Percentiles rank a stretch among this genome's conserved stretches.
phyloP scores from a whole-genome alignment of 1,140 invertebrate genomes.

The Panagrolaimus sp. region DNA sequence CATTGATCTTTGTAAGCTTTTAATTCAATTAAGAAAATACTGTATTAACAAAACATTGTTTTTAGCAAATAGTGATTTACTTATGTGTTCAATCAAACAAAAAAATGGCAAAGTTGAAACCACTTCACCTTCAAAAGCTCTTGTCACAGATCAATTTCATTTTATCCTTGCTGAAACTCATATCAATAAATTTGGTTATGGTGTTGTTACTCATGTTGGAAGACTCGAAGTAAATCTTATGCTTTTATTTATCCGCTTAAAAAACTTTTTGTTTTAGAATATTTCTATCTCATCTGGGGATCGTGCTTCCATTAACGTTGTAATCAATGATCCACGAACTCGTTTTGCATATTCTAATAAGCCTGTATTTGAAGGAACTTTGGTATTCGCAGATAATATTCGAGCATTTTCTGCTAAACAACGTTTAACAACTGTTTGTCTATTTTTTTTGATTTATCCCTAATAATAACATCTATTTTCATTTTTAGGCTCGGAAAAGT shows the following conservation, averaged over 20 bases:
- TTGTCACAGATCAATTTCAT: constrained; percentile 88
- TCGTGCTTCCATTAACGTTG: constrained; percentile 73
- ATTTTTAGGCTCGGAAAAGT: constrained; percentile 72
- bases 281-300: constrained; percentile 90
- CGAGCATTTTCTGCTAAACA: constrained; percentile 73
- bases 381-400: constrained; percentile 97
- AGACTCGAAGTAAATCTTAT: constrained; percentile 63
- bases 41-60: constrained; percentile 43
- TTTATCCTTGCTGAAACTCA: constrained; percentile 94
- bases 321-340: neutral
- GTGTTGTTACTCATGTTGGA: constrained; percentile 84
- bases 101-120: constrained; percentile 74
- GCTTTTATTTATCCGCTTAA: constrained; percentile 14
- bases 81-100: constrained; percentile 80
- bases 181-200: constrained; percentile 83
- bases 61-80: constrained; percentile 90
- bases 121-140: constrained; percentile 72
- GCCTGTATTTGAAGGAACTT: constrained; percentile 76
- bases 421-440: constrained; percentile 16
- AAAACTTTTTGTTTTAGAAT: constrained; percentile 60
- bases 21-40: constrained; percentile 31
- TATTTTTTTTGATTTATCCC: constrained; percentile 21
- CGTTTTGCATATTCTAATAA: neutral
- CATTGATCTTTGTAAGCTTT: constrained; percentile 79
- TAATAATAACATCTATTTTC: constrained; percentile 16